Conservation (phyloP, 2,888 invertebrate species). For the Cephalotes varians region DNA sequence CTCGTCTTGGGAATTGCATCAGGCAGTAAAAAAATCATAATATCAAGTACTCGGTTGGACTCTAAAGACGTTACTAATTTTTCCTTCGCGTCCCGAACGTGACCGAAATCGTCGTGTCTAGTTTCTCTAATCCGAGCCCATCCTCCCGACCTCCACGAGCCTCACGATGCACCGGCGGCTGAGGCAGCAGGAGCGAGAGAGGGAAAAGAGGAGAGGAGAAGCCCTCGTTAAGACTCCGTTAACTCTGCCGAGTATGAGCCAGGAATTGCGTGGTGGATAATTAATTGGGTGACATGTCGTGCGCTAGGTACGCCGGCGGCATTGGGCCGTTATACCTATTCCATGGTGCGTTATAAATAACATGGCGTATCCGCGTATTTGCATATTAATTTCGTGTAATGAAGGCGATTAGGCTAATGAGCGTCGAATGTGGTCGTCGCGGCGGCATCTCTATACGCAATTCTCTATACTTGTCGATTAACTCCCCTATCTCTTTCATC, state of each 20-base stretch:
- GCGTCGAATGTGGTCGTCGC: slow-evolving; percentile 78
- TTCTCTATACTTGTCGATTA: slow-evolving; percentile 69
- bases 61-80: slow-evolving; percentile 36
- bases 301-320: slow-evolving; percentile 68
- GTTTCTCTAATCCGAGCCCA: slow-evolving; percentile 24
- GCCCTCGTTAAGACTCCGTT: slow-evolving; percentile 75
- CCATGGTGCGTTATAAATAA: slow-evolving; percentile 77
- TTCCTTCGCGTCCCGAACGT: slow-evolving; percentile 14
- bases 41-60: slow-evolving; percentile 22
- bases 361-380: slow-evolving; percentile 79
- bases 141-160: slow-evolving; percentile 23
- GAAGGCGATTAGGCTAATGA: slow-evolving; percentile 83
- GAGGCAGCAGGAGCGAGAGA: slow-evolving; percentile 11
- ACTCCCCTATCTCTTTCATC: slow-evolving; percentile 49
- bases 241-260: slow-evolving; percentile 63
- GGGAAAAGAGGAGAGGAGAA: slow-evolving; percentile 45
- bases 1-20: slow-evolving; percentile 28
- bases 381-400: slow-evolving; percentile 83
- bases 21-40: slow-evolving; percentile 14
- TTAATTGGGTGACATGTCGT: slow-evolving; percentile 82
- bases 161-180: slow-evolving; percentile 29
- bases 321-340: slow-evolving; percentile 73
- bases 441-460: slow-evolving; percentile 72
- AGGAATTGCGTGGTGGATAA: slow-evolving; percentile 77
- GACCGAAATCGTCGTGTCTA: slow-evolving; percentile 50